A percentile compares a stretch with the other conserved stretches of the same genome.
Evolutionary conservation across 2,888 invertebrate species (phyloP).

Genomic region (Lepidochitona cinerea): DNA sequence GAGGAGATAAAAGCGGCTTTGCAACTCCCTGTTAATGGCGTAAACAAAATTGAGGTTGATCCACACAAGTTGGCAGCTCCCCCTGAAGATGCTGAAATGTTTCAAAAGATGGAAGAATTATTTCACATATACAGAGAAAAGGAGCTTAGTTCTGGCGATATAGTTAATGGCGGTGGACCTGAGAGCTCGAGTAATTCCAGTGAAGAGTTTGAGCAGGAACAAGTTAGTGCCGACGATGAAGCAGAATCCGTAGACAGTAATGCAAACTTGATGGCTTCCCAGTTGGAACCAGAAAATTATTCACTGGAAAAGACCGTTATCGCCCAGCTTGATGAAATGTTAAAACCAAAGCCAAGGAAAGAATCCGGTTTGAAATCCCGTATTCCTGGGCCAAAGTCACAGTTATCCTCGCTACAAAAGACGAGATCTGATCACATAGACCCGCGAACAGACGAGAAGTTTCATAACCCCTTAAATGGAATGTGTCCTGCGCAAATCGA

Average conservation of each 20-base stretch:
- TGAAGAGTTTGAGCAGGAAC: constrained; percentile 18
- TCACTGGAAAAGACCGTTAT: not conserved
- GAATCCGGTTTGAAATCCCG: not conserved
- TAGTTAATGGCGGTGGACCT: not conserved
- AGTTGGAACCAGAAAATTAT: not conserved
- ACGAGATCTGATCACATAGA: no score
- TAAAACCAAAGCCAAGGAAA: not conserved
- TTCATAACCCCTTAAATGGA: no score
- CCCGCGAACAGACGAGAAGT: no score
- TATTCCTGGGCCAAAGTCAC: not conserved
- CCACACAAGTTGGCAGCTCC: constrained; percentile 52
- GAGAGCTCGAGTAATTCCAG: constrained; percentile 21
- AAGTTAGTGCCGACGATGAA: constrained; percentile 32
- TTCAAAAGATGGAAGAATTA: constrained; percentile 62
- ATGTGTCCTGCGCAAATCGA: no score
- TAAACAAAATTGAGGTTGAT: constrained; percentile 35
- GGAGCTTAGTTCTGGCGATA: constrained; percentile 10
- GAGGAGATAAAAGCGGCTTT: constrained; percentile 56
- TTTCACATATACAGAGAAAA: constrained; percentile 61
- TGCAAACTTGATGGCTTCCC: constrained; percentile 27
- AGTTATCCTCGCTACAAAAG: no score
- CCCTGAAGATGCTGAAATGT: constrained; percentile 62
- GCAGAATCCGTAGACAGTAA: constrained; percentile 38
- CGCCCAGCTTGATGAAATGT: not conserved
- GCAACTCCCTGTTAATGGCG: constrained; percentile 43